Conservation (phyloP, 2,113 vertebrate species). For the Corythornis cristatus region DNA sequence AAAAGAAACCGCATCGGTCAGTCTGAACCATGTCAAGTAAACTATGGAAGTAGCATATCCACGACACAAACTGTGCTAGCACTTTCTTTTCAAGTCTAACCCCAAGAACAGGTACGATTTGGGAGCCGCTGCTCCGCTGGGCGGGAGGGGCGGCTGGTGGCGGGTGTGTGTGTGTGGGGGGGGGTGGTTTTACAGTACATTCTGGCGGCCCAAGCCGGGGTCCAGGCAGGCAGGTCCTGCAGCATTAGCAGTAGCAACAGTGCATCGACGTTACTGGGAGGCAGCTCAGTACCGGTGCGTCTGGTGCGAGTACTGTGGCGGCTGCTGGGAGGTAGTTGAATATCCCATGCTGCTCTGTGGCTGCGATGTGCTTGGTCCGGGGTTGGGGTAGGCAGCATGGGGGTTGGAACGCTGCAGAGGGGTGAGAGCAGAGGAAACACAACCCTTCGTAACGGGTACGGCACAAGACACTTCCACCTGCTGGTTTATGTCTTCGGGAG, state of each 20-base stretch:
- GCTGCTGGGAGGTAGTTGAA: slow-evolving; percentile 99
- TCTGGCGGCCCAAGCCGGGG: slow-evolving; percentile 73
- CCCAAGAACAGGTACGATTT: slow-evolving; percentile 66
- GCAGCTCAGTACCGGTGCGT: slow-evolving; percentile 95
- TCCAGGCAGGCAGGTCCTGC: slow-evolving; percentile 72
- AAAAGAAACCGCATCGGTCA: slow-evolving; percentile 75
- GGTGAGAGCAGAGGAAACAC: neutral
- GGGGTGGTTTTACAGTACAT: slow-evolving; percentile 77
- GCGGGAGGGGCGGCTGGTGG: too few species aligned
- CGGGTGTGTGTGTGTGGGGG: too few species aligned
- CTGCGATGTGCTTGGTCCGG: slow-evolving; percentile 99
- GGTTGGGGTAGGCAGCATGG: slow-evolving; percentile 99
- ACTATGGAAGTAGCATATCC: slow-evolving; percentile 86
- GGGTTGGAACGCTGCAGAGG: slow-evolving; percentile 93
- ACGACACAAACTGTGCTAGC: slow-evolving; percentile 86
- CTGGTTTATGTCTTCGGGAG: neutral
- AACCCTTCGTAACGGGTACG: neutral
- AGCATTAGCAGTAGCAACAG: slow-evolving; percentile 72
- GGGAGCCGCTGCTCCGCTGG: slow-evolving; percentile 69
- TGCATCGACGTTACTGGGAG: slow-evolving; percentile 65
- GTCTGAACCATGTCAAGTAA: slow-evolving; percentile 87
- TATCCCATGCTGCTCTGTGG: slow-evolving; percentile 99
- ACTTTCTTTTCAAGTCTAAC: slow-evolving; percentile 82
- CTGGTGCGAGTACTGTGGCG: slow-evolving; percentile 98
- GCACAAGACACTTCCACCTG: rapidly evolving